Base-by-base conservation (phyloP, 2,888 invertebrate species). In the Paralinhomoeus sp. region DNA sequence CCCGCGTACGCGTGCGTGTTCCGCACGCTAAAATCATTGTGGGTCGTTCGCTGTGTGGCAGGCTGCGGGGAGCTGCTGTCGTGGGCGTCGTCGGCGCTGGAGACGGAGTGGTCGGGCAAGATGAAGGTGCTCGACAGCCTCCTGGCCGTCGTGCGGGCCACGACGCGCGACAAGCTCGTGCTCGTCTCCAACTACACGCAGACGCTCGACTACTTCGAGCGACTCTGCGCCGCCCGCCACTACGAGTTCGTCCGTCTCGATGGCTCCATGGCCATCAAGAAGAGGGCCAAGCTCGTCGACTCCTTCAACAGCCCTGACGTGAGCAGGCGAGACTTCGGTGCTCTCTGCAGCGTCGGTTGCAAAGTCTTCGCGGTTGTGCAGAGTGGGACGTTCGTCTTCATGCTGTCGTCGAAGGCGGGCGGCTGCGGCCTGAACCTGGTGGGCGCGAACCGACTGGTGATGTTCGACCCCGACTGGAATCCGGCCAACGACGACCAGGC, bases 391-490 rank as follows among this genome's bases (percentile, higher is more conserved):
- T 97, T 89, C 68, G 80, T 93, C 45, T 97, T 99, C 63, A 85
- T 99, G 85, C 68, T 99, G 36, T 97, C 93, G 63, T 91, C 89
- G 2, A 99, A 99, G 68, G 97, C 97, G 15, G 97, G 97, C 24
- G 97, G 93, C 2, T 97, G 97, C 65, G 97, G 97, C 2, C 70
- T 99, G 41, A 99, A 99, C 73, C 73, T 99, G 48, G 93, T 97
- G 50, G 97, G 97, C 20, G 97, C 93, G 0, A 97, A 97, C 69
- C 46, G 59, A 42, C 67, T 91, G 31, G 84, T 97, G 38, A 97
- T 99, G 97, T 97, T 93, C 63, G 97, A 97, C 68, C 89, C 89
- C 0, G 89, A 97, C 64, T 97, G 93, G 93, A 97, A 97, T 70
- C 97, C 97, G 2, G 97, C 97, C 1, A 97, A 97, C 63, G 97